Evolutionary conservation across 2,888 invertebrate genomes (phyloP).

Genomic region (Coleophora flavipennella): DNA sequence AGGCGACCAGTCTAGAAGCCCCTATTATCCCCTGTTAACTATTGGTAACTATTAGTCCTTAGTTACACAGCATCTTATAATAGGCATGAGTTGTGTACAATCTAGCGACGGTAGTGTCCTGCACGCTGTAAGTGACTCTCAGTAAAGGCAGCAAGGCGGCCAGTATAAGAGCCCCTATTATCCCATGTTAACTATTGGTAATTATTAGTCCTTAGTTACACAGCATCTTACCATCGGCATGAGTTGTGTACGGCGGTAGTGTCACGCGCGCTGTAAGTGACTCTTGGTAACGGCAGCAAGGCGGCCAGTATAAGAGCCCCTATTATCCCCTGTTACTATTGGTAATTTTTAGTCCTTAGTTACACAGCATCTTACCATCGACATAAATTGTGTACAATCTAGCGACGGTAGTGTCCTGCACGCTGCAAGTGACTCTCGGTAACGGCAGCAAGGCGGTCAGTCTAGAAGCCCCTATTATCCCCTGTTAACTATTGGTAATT

Average conservation of each 20-base stretch:
- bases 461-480: too few relatives aligned
- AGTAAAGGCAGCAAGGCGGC: slow-evolving; percentile 49
- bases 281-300: slow-evolving; percentile 48
- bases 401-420: slow-evolving; percentile 45
- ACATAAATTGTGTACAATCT: slow-evolving; percentile 44
- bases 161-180: too few relatives aligned
- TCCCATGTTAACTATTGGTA: too few relatives aligned
- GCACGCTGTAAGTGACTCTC: slow-evolving; percentile 47
- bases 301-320: too few relatives aligned
- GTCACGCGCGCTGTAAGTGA: slow-evolving; percentile 52
- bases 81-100: slow-evolving; percentile 47
- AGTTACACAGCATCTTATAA: too few relatives aligned
- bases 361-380: slow-evolving; percentile 41
- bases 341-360: too few relatives aligned
- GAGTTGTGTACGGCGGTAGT: slow-evolving; percentile 42
- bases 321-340: too few relatives aligned
- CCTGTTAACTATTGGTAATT: too few relatives aligned
- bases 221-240: slow-evolving; percentile 46
- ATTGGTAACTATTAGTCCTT: too few relatives aligned
- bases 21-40: too few relatives aligned
- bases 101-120: slow-evolving; percentile 43
- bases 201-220: too few relatives aligned
- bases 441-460: slow-evolving; percentile 47
- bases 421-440: slow-evolving; percentile 49
- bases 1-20: too few relatives aligned